phyloP scores from a whole-genome alignment of 1,140 invertebrate genomes.

The Diabrotica virgifera region DNA sequence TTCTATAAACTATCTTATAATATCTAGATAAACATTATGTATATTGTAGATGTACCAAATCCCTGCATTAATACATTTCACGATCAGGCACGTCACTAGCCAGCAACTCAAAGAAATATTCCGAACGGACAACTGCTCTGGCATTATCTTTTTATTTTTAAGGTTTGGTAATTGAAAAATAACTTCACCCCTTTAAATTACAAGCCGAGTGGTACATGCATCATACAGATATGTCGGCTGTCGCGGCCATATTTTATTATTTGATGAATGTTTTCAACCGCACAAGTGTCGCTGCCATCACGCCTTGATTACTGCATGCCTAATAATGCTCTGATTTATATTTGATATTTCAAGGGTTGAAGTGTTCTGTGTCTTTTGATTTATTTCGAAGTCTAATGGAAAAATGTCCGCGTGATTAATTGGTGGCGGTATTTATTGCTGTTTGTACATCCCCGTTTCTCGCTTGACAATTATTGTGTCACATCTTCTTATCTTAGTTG shows the following conservation, averaged over 20 bases:
- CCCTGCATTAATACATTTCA: too few relatives aligned
- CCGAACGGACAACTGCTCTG: too few relatives aligned
- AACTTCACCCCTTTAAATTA: conserved; percentile 8
- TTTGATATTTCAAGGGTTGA: conserved; percentile 19
- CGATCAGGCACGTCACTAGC: too few relatives aligned
- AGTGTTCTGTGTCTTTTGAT: conserved; percentile 10
- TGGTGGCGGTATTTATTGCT: not conserved
- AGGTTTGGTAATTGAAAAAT: conserved; percentile 10
- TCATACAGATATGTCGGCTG: conserved; percentile 10
- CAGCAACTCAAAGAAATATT: too few relatives aligned
- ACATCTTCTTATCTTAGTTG: too few relatives aligned
- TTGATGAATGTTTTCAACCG: conserved; percentile 20
- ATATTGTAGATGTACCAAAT: too few relatives aligned
- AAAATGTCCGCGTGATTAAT: not conserved
- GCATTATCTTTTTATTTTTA: not conserved
- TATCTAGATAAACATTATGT: too few relatives aligned
- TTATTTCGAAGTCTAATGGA: conserved; percentile 14
- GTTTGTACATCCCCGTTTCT: too few relatives aligned
- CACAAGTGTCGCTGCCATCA: conserved; percentile 15
- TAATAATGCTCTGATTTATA: conserved; percentile 18
- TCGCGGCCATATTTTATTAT: conserved; percentile 17
- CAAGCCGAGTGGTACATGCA: conserved; percentile 3
- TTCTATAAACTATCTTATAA: too few relatives aligned
- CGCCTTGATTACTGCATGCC: conserved; percentile 14
- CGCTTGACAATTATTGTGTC: too few relatives aligned